Base-by-base conservation (phyloP, 2,797 vertebrate genomes). In the Schizothorax lantsangensis region DNA sequence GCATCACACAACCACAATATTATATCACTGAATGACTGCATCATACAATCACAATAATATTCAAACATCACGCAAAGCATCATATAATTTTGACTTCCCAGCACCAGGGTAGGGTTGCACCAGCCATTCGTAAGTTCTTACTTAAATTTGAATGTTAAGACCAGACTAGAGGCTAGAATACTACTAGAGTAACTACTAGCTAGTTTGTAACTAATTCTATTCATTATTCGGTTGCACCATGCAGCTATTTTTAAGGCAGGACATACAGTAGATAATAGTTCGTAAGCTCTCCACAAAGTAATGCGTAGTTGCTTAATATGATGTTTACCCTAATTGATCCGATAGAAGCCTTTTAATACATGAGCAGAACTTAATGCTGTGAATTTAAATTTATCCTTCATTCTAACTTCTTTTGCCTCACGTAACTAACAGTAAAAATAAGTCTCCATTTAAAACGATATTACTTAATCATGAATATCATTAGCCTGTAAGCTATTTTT, bases 171-270 rank as follows among this genome's bases (percentile, higher is more conserved):
- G 19, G 6, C 19, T 21, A 54, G 17, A 54, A 1, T 54, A 54
- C 19, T 54, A 49, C 47, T 49, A 49, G 47, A 49, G 15, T 49
- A 59, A n/a, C 23, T 59, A 23, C 57, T 59, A 11, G 57, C 23
- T 59, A 59, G 57, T 59, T 59, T 59, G 57, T 59, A 59, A n/a
- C 57, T 59, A 59, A 59, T n/a, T 59, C 23, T n/a, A 59, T n/a
- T 10, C 23, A 11, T 49, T 17, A 49, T 49, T 49, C 15, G 9
- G 17, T 21, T 52, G 17, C 49, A 54, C 52, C 52, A 21, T 6
- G 19, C 52, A 59, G 57, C 12, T 49, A 5, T 49, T 49, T 5
- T 14, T 49, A 49, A 49, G 47, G 47, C 21, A 3, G 21, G 54
- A 57, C 54, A 43, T 10, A 43, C 43, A 2, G 1, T 5, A 59